These are phyloP conservation scores for Centropristis striata DNA, from an alignment of 2,113 vertebrate genomes.

Conservation along the genomic window DNA sequence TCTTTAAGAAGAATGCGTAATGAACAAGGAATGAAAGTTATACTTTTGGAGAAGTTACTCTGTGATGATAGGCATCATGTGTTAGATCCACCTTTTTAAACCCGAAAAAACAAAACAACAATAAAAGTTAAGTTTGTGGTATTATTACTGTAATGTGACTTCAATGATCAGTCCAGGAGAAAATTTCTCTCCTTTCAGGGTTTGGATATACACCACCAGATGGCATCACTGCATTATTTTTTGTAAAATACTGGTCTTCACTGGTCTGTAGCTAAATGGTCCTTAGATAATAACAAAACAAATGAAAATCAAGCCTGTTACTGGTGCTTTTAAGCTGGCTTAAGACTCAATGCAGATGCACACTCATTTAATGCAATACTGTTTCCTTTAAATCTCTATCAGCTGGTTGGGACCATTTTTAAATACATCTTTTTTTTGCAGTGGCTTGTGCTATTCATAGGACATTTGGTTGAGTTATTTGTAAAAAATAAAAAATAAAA, in stretches of 20 bases:
- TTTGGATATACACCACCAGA: conserved; percentile 50
- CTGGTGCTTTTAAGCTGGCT: conserved; percentile 18
- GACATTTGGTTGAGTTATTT: neutral
- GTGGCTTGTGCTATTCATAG: neutral
- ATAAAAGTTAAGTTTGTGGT: neutral
- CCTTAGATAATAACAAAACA: neutral
- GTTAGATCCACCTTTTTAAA: neutral
- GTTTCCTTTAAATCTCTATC: neutral
- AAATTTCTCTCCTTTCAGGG: neutral
- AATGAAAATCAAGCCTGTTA: neutral
- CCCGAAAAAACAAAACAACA: conserved; percentile 16
- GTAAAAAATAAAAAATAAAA: neutral
- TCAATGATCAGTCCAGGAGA: neutral
- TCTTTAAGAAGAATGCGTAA: conserved; percentile 86
- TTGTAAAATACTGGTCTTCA: neutral
- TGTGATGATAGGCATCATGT: neutral
- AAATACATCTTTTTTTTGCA: neutral
- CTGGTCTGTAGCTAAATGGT: conserved; percentile 5
- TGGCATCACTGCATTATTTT: conserved; percentile 46
- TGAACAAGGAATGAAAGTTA: conserved; percentile 55
- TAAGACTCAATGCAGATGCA: neutral
- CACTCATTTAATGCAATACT: neutral
- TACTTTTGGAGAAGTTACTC: neutral
- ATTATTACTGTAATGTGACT: conserved; percentile 7
- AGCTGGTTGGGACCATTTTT: neutral